Percentiles rank a stretch among this genome's conserved stretches.
phyloP scores from a whole-genome alignment of 2,888 invertebrate species.

The Eilema depressum region DNA sequence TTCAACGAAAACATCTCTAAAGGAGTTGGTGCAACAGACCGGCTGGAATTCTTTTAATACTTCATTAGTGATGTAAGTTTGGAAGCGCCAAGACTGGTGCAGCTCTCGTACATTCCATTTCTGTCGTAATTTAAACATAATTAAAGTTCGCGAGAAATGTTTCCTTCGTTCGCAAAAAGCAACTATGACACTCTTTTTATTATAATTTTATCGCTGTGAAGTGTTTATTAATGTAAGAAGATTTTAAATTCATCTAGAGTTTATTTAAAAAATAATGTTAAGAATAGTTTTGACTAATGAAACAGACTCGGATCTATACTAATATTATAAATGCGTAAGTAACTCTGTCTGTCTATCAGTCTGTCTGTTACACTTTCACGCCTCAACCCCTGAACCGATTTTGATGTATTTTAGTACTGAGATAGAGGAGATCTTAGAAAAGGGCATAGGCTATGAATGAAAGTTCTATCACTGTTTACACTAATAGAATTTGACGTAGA shows the following conservation, averaged over 20 bases:
- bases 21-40: slow-evolving; percentile 11
- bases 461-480: too few relatives aligned
- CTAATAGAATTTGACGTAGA: too few relatives aligned
- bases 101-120: slow-evolving; percentile 6
- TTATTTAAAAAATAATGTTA: too few relatives aligned
- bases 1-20: slow-evolving; percentile 3
- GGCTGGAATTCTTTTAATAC: slow-evolving; percentile 14
- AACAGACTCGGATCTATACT: too few relatives aligned
- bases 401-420: too few relatives aligned
- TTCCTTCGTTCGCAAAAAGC: not conserved
- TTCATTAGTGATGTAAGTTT: slow-evolving; percentile 13
- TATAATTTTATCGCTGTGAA: not conserved
- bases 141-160: slow-evolving; percentile 12
- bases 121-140: slow-evolving; percentile 10
- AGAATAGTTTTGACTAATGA: too few relatives aligned
- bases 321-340: too few relatives aligned
- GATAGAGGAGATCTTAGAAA: too few relatives aligned
- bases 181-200: not conserved
- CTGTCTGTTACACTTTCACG: too few relatives aligned
- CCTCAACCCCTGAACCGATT: too few relatives aligned
- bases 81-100: slow-evolving; percentile 8
- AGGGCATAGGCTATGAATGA: too few relatives aligned
- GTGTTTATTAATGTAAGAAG: not conserved
- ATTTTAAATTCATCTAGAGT: not conserved
- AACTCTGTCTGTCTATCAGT: too few relatives aligned